Conservation (phyloP, 2,113 vertebrate genomes). For the Charadrius vociferus region DNA sequence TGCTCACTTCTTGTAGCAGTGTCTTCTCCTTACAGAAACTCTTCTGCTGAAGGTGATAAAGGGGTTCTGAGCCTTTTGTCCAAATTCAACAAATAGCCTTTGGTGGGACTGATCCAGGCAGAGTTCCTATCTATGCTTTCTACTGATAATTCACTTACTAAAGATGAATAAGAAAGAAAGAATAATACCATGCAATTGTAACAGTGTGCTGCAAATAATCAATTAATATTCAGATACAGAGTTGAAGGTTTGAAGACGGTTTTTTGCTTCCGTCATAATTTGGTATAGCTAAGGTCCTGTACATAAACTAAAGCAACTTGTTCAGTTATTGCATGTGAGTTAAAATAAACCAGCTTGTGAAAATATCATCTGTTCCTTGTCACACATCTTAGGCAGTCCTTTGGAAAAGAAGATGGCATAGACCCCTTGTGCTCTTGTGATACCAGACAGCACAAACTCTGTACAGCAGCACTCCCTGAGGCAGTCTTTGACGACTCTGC, state of each 20-base stretch:
- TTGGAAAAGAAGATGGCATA: not conserved
- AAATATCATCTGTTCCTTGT: not conserved
- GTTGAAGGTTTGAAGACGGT: not conserved
- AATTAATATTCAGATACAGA: not conserved
- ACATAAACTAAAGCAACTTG: not conserved
- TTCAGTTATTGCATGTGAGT: not conserved
- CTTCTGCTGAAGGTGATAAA: not conserved
- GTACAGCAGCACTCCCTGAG: not conserved
- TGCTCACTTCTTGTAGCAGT: not conserved
- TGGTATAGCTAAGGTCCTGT: not conserved
- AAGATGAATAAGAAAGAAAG: not conserved
- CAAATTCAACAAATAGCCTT: not conserved
- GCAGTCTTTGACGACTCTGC: not conserved
- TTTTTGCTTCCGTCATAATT: not conserved
- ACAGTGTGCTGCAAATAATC: not conserved
- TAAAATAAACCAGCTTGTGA: not conserved
- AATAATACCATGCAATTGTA: not conserved
- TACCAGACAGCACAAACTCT: not conserved
- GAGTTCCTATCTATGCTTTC: not conserved
- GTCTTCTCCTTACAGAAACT: not conserved
- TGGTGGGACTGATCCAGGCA: not conserved
- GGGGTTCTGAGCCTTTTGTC: not conserved
- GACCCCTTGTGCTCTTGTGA: not conserved
- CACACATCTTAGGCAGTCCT: not conserved
- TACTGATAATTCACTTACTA: not conserved